Base-by-base conservation (phyloP, 2,113 vertebrate species). In the Aphelocoma coerulescens region DNA sequence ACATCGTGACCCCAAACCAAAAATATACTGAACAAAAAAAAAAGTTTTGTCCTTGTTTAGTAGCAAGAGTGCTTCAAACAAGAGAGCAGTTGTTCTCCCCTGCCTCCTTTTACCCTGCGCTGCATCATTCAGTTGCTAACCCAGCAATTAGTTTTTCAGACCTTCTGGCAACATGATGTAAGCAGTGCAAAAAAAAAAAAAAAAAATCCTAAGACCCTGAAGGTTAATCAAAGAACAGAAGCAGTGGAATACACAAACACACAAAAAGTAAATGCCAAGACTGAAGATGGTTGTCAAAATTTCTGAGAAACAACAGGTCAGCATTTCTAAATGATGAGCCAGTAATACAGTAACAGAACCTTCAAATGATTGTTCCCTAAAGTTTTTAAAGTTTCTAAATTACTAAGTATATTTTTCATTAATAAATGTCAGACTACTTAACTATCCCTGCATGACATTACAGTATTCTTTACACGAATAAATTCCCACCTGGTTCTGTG, bases 301-400 rank as follows among this genome's bases (percentile, higher is more conserved):
- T 59, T 68, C 39, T 72, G 58, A 67, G 88, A 91, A 92, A 93
- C 58, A 93, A 93, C 72, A 89, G 72, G 46, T 89, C 79, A 71
- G 62, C 76, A 89, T 93, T 94, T 92, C 52, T 68, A 93, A 77
- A 19, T 52, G 68, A 51, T 52, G 20, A 55, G 26, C 39, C 44
- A 83, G 5, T 88, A 89, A 76, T 13, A 57, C 37, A 95, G 41
- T 81, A 91, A 96, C 23, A 59, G 24, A 66, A 16, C 9, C 14
- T 91, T 51, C 33, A 68, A 48, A 61, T 35, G 1, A 43, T 21
- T 37, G 16, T 57, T 91, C 77, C 71, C 23, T 66, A 55, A 86
- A 84, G 7, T 39, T 87, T 46, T 49, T 72, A 19, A 78, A 28
- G 32, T 72, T 88, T 61, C 66, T 90, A 67, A 94, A 69, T 62